Base-by-base conservation (phyloP, 2,888 invertebrate genomes). In the Hirtodrosophila trivittata region DNA sequence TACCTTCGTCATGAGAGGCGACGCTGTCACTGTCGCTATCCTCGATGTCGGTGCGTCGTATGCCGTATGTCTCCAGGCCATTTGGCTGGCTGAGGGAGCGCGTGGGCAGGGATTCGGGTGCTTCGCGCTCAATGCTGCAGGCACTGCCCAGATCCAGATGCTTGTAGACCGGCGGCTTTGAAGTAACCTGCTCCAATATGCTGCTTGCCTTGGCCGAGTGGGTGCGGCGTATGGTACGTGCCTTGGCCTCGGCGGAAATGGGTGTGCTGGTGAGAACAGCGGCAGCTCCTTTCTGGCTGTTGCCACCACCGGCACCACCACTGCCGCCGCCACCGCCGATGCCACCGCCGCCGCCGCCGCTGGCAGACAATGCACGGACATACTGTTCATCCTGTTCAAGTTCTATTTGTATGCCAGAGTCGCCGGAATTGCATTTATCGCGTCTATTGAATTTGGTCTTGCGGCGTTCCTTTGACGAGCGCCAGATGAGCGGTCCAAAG, bases 391-490 rank as follows among this genome's bases (percentile, higher is more conserved):
- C 89, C 84, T 89, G 92, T 89, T 91, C 91, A 35, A 90, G 66
- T 91, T 94, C 94, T 75, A 94, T 93, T 90, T 94, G 94, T 84
- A 94, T 94, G 67, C 95, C 94, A 65, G 94, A 94, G 89, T 95
- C 94, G 3, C 94, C 94, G 87, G 94, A 94, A 89, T 94, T 94
- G 89, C 94, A 94, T 89, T 94, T 95, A 72, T 94, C 93, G 76
- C 92, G 93, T 57, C 94, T 92, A 56, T 93, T 93, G 50, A 93
- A 93, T 89, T 94, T 94, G 72, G 93, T 93, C 87, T 93, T 94
- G 82, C 94, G 94, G 52, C 94, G 91, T 85, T 95, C 94, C 87
- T 94, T 94, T 82, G 94, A 94, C 13, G 93, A 93, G 63, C 94
- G 92, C 94, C 94, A 94, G 54, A 94, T 93, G 49, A 94, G 91